A percentile compares a stretch with the other conserved stretches of the same genome.
Conservation (phyloP, 2,797 vertebrate species). For the Microchirus variegatus region DNA sequence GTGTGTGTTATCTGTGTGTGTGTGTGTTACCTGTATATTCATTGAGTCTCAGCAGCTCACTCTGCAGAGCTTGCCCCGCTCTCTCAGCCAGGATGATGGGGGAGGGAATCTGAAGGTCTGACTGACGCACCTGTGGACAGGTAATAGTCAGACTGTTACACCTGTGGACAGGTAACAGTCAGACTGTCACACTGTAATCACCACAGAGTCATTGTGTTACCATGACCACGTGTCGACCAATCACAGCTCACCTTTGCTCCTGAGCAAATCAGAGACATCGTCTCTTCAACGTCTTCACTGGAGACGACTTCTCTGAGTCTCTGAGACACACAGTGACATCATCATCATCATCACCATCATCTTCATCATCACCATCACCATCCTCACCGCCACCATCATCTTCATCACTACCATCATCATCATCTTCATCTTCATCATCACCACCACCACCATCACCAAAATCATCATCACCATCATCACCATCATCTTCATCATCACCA, state of each 20-base stretch:
- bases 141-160: too few species aligned
- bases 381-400: too few species aligned
- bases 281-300: slow-evolving; percentile 70
- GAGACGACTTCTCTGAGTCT: slow-evolving; percentile 77
- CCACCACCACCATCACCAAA: slow-evolving; percentile 57
- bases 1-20: slow-evolving; percentile 4
- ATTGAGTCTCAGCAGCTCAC: slow-evolving; percentile 78
- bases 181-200: not conserved
- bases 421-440: slow-evolving; percentile 77
- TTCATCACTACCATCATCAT: too few species aligned
- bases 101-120: slow-evolving; percentile 63
- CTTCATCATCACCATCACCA: too few species aligned
- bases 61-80: slow-evolving; percentile 74
- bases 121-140: slow-evolving; percentile 61
- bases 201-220: too few species aligned
- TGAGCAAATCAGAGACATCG: slow-evolving; percentile 79
- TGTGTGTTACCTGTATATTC: slow-evolving; percentile 74
- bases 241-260: slow-evolving; percentile 69
- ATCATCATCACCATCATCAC: slow-evolving; percentile 4
- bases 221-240: too few species aligned
- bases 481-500: not conserved
- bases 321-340: slow-evolving; percentile 55
- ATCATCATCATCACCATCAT: too few species aligned
- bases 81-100: slow-evolving; percentile 75
- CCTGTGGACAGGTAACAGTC: slow-evolving; percentile 3